A percentile compares a stretch with the other conserved stretches of the same genome.
Conservation (phyloP, 2,888 invertebrate species). For the Nasonovia ribisnigri region DNA sequence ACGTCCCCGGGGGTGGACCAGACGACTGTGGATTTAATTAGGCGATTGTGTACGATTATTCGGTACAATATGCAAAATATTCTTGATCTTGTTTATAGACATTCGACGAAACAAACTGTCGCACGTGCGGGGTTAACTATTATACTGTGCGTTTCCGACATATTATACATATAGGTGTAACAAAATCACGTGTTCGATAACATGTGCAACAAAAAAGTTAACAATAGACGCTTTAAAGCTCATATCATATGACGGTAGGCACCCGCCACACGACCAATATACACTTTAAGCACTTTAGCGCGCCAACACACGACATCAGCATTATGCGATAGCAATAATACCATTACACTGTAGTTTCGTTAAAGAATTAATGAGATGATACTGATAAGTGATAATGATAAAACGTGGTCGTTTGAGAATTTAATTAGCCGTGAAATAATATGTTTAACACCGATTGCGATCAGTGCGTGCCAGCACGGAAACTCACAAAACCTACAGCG, state of each 20-base stretch:
- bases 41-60: not conserved
- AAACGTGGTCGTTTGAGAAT: not conserved
- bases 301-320: not conserved
- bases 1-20: not conserved
- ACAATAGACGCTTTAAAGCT: not conserved
- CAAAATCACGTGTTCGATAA: not conserved
- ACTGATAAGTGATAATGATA: not conserved
- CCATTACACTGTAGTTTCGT: not conserved
- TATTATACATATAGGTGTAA: not conserved
- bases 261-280: not conserved
- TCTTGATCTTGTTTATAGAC: not conserved
- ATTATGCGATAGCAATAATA: not conserved
- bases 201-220: not conserved
- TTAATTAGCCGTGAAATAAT: constrained; percentile 30
- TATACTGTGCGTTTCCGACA: not conserved
- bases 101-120: not conserved
- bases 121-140: not conserved
- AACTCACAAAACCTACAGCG: not conserved
- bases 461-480: constrained; percentile 1
- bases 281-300: not conserved
- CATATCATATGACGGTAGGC: not conserved
- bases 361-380: constrained; percentile 15
- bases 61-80: not conserved
- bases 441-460: not conserved
- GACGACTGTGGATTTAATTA: not conserved